Evolutionary conservation across 2,888 invertebrate species (phyloP).

Genomic region (Coenonympha arcania): DNA sequence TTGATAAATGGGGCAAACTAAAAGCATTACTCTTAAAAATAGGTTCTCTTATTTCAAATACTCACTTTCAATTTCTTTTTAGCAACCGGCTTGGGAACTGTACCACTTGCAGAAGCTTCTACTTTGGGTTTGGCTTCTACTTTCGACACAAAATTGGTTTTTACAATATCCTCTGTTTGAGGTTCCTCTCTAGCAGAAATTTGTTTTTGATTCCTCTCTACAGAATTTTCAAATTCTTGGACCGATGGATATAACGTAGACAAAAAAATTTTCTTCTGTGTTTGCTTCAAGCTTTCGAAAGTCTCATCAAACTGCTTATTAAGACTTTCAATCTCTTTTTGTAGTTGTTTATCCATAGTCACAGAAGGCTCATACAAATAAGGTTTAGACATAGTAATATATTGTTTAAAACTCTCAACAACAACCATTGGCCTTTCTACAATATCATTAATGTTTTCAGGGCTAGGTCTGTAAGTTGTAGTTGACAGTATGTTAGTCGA

Average conservation of each 20-base stretch:
- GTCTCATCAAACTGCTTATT: constrained; percentile 63
- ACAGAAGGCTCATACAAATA: constrained; percentile 38
- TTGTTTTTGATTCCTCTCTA: constrained; percentile 31
- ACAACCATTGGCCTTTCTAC: constrained; percentile 80
- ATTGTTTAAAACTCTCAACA: constrained; percentile 79
- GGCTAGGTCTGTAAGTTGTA: constrained; percentile 41
- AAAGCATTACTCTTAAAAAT: too few relatives aligned
- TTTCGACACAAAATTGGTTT: neutral
- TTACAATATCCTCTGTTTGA: constrained; percentile 5
- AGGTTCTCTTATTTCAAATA: too few relatives aligned
- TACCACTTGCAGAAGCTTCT: constrained; percentile 3
- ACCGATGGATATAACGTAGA: constrained; percentile 23
- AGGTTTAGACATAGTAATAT: constrained; percentile 58
- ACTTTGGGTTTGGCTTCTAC: neutral
- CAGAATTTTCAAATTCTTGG: constrained; percentile 24
- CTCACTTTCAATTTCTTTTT: constrained; percentile 63
- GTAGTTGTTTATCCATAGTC: constrained; percentile 49
- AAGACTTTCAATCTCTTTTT: constrained; percentile 60
- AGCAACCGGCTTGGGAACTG: constrained; percentile 51
- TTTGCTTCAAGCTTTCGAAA: constrained; percentile 52
- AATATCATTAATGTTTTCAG: constrained; percentile 54
- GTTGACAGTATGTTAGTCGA: constrained; percentile 48
- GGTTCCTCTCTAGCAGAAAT: constrained; percentile 5
- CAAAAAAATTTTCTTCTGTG: constrained; percentile 30
- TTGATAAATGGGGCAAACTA: too few relatives aligned